A percentile compares a stretch with the other conserved stretches of the same genome.
Conservation (phyloP, 2,113 vertebrate species). For the Pavo muticus region DNA sequence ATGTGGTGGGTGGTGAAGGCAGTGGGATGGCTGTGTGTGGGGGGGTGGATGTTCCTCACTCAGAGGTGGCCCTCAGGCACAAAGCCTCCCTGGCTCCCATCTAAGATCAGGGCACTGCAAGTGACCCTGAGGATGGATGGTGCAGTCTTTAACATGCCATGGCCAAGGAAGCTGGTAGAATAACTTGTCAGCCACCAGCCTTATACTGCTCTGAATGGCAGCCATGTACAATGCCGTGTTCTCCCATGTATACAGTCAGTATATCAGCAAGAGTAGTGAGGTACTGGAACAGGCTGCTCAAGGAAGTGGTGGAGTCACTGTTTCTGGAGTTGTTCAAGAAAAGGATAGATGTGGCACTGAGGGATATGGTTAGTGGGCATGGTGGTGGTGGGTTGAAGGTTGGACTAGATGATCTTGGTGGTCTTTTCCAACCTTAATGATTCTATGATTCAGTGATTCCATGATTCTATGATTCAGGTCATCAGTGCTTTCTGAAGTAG, state of each 20-base stretch:
- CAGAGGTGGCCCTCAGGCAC: accelerated
- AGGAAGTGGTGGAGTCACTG: too few relatives aligned
- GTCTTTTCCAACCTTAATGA: too few relatives aligned
- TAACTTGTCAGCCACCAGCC: background rate
- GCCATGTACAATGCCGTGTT: background rate
- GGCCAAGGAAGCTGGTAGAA: background rate
- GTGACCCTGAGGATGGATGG: background rate
- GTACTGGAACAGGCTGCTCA: too few relatives aligned
- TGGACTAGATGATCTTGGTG: too few relatives aligned
- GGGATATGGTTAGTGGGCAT: too few relatives aligned
- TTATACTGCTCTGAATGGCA: background rate
- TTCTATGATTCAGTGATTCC: too few relatives aligned
- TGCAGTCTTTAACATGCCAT: accelerated
- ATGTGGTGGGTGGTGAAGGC: background rate
- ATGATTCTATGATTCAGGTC: background rate
- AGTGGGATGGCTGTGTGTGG: background rate
- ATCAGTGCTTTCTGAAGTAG: background rate
- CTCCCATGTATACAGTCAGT: background rate
- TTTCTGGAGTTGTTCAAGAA: too few relatives aligned
- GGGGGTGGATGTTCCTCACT: background rate
- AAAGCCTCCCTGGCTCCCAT: background rate
- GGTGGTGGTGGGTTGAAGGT: too few relatives aligned
- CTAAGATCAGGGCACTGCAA: background rate
- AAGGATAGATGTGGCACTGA: too few relatives aligned
- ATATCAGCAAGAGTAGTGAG: background rate